Base-by-base conservation (phyloP, 2,113 vertebrate genomes). In the Tenrec ecaudatus region DNA sequence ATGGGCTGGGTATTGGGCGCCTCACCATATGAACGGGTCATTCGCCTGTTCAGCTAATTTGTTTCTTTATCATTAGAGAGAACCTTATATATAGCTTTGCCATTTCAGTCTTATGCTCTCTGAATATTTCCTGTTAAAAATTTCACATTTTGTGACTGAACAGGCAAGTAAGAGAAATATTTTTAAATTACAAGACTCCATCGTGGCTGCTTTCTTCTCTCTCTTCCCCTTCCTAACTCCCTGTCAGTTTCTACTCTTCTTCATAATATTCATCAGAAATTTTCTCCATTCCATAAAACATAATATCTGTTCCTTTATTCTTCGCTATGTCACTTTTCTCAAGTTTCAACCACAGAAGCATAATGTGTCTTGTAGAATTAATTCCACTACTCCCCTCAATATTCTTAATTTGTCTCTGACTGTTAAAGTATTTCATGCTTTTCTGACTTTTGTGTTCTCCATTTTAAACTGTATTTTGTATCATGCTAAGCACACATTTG, bases 1-100 rank as follows among this genome's bases (percentile, higher is more conserved):
- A 87, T 69, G 57, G 66, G 40, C 29, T 87, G 76, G 4, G 40
- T 78, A 20, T 60, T 87, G 33, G 62, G 40, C 6, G 0, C 79
- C 57, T 93, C 66, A n/a, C 53, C 40, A 40, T 40, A 40, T 40
- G 15, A 29, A 33, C 47, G 31, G 66, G 66, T 92, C 95, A 93
- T 29, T 95, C 22, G 91, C 62, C 25, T 68, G 17, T 47, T n/a
- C 47, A 57, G 25, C 15, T 88, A 95, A 93, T 93, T 96, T 85
- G 6, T 11, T 91, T 84, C 15, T 62, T 86, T 89, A 17, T 6
- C 33, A 81, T 38, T 89, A 60, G 47, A 40, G 71, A 93, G 76
- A 92, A 88, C 20, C 3, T 82, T 88, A 88, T 81, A 93, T 86
- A 86, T 62, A 60, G 20, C 31, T 89, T 91, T 86, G n/a, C 75